Percentiles rank a stretch among this genome's conserved stretches.
phyloP scores from a whole-genome alignment of 2,797 vertebrate genomes.

The Syndactyla subalaris region DNA sequence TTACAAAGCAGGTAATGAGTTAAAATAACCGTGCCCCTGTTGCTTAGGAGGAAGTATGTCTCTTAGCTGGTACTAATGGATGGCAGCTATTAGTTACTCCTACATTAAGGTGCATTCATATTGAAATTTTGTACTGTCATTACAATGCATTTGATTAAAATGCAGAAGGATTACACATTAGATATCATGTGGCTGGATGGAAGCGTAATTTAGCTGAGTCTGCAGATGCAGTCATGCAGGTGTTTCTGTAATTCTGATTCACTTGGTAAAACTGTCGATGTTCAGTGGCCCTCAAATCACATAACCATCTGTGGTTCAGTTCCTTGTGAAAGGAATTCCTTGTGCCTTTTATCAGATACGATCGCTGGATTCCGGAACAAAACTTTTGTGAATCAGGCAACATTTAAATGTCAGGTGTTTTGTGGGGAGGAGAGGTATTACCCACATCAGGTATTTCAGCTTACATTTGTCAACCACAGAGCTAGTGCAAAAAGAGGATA shows the following conservation, averaged over 20 bases:
- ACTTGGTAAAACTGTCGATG: slow-evolving; percentile 20
- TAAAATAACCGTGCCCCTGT: neutral
- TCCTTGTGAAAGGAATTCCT: slow-evolving; percentile 51
- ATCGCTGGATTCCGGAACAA: neutral
- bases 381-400: slow-evolving; percentile 6
- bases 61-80: slow-evolving; percentile 38
- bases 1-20: slow-evolving; percentile 54
- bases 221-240: slow-evolving; percentile 69
- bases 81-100: slow-evolving; percentile 50
- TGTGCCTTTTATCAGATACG: slow-evolving; percentile 18
- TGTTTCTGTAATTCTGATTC: slow-evolving; percentile 53
- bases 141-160: slow-evolving; percentile 63
- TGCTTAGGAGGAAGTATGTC: slow-evolving; percentile 10
- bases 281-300: slow-evolving; percentile 61
- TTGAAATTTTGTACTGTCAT: slow-evolving; percentile 44
- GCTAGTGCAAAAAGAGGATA: neutral
- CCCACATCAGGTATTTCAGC: neutral
- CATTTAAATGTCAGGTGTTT: neutral
- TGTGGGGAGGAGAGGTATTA: neutral
- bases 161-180: slow-evolving; percentile 51
- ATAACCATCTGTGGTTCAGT: slow-evolving; percentile 42
- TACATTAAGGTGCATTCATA: slow-evolving; percentile 66
- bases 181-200: slow-evolving; percentile 44
- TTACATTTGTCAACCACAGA: neutral
- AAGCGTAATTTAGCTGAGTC: slow-evolving; percentile 55